Percentiles rank a stretch among this genome's conserved stretches.
Conservation (phyloP, 2,888 invertebrate species). For the Flexamia atlantica region DNA sequence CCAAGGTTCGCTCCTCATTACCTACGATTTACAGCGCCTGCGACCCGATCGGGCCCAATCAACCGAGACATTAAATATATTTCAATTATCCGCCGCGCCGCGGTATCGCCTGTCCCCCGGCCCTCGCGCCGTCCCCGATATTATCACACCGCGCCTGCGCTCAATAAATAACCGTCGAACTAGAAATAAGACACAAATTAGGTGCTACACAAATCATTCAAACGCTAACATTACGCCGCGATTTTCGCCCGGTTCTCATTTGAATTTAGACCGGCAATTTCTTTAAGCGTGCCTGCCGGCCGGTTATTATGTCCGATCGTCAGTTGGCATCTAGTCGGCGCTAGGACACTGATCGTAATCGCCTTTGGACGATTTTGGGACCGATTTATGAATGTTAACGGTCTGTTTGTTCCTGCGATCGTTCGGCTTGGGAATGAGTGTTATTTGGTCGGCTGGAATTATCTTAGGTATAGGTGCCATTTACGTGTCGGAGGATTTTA, state of each 20-base stretch:
- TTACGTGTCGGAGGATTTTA: no score
- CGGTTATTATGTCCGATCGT: slow-evolving; percentile 37
- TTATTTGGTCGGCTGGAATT: background rate
- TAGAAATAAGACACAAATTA: slow-evolving; percentile 52
- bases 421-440: background rate
- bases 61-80: slow-evolving; percentile 38
- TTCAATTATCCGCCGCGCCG: slow-evolving; percentile 16
- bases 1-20: background rate
- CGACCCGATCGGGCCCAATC: slow-evolving; percentile 30
- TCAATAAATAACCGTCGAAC: slow-evolving; percentile 41
- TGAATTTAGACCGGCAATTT: slow-evolving; percentile 52
- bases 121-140: slow-evolving; percentile 34
- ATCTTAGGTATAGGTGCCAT: background rate
- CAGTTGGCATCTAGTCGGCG: background rate
- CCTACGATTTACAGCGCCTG: background rate
- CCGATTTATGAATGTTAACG: slow-evolving; percentile 20
- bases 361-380: background rate
- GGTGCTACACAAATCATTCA: slow-evolving; percentile 52
- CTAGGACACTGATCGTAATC: slow-evolving; percentile 26
- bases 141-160: slow-evolving; percentile 21
- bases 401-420: slow-evolving; percentile 7
- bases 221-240: slow-evolving; percentile 48
- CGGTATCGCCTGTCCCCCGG: background rate
- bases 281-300: slow-evolving; percentile 36
- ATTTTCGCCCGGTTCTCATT: slow-evolving; percentile 44